Evolutionary conservation across 1,140 invertebrate genomes (phyloP), one percentile per base, ranked within the genome.

Genomic region (Goniozus legneri): DNA sequence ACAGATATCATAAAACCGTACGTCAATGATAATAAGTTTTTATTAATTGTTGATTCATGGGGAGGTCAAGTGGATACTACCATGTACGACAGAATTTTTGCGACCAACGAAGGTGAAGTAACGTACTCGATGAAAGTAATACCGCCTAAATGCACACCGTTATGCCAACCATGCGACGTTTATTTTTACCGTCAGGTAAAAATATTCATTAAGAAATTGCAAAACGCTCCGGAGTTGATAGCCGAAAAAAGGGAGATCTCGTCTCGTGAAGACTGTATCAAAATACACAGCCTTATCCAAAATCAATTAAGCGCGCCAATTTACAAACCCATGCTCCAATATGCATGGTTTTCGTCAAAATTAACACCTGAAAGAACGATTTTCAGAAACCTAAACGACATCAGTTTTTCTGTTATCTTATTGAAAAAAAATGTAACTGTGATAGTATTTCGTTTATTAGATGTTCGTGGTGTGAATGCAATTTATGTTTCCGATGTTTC

Each of bases 141-240:
- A 34, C 42, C 60, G 3, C 47, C 50, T 21, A 40, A 55, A 15
- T 58, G 54, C 34, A 62, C 56, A 3, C 57, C 54, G 6, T 30
- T 52, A 1, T 41, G 24, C 14, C 60, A 62, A 34, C 52, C 52
- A 10, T 58, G 50, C 30, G 51, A 62, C 43, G 49, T 53, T 15
- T 60, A 52, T 41, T 57, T 59, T 49, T 54, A 53, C 27, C 20
- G 46, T 3, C 54, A 60, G 27, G 39, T 57, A 8, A 60, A 60
- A 51, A 51, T 32, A 20, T 47, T 55, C 7, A 51, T 52, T 22
- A 39, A 49, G 40, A 31, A 13, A 33, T 10, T 54, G 12, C 41
- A 50, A 43, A 46, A 53, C 37, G 22, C 19, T 16, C 16, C 41
- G n/a, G 16, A 37, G 20, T 19, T 54, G n/a, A 16, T 44, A 14